A percentile compares a stretch with the other conserved stretches of the same genome.
Conservation (phyloP, 2,888 invertebrate genomes). For the Ophraella communa region DNA sequence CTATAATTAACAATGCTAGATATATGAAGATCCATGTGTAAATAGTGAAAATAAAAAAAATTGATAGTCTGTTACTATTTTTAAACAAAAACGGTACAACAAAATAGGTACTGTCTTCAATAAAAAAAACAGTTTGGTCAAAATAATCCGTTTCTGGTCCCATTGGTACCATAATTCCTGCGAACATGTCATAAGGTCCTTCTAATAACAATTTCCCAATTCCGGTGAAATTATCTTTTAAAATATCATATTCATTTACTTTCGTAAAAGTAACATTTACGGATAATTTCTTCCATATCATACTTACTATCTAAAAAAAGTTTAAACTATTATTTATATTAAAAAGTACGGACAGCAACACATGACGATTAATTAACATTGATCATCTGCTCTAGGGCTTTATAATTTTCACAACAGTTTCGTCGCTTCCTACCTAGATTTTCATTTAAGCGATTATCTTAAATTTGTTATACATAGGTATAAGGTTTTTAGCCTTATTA, state of each 20-base stretch:
- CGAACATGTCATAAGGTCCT: neutral
- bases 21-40: neutral
- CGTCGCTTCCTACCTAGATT: too few species aligned
- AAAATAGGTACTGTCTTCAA: conserved; percentile 4
- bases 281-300: neutral
- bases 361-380: too few species aligned
- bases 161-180: neutral
- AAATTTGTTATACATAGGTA: too few species aligned
- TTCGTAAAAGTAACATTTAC: neutral
- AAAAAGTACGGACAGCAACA: too few species aligned
- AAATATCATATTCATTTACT: neutral
- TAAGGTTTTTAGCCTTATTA: too few species aligned
- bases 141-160: conserved; percentile 1
- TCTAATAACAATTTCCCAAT: neutral
- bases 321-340: too few species aligned
- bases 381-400: too few species aligned
- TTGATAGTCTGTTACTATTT: neutral
- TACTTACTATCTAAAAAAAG: neutral
- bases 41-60: neutral
- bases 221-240: neutral
- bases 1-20: neutral
- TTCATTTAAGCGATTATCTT: too few species aligned
- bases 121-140: neutral
- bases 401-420: too few species aligned
- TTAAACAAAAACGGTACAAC: neutral